Evolutionary conservation across 2,888 invertebrate species (phyloP).

Genomic region (Netelia virgata): DNA sequence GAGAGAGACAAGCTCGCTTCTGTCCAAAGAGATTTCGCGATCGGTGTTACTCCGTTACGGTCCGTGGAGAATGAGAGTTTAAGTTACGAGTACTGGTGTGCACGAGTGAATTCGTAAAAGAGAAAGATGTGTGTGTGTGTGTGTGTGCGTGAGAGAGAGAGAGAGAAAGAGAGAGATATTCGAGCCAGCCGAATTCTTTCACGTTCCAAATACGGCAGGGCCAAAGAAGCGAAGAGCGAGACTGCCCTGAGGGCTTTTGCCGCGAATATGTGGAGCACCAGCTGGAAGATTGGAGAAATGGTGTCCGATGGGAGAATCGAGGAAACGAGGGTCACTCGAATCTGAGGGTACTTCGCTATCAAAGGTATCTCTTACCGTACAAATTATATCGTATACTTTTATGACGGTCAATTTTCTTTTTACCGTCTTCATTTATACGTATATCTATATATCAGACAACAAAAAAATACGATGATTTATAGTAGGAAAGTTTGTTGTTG

Average conservation of each 20-base stretch:
- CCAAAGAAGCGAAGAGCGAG: conserved; percentile 7
- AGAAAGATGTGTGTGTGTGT: too few species aligned
- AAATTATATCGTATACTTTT: too few species aligned
- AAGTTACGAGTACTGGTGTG: background rate
- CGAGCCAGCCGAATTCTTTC: conserved; percentile 31
- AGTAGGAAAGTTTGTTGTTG: too few species aligned
- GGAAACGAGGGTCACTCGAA: background rate
- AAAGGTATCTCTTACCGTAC: too few species aligned
- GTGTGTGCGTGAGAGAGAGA: conserved; percentile 15
- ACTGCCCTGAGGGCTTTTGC: conserved; percentile 29
- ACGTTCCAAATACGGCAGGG: conserved; percentile 47
- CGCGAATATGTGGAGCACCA: conserved; percentile 43
- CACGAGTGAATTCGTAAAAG: conserved; percentile 13
- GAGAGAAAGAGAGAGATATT: conserved; percentile 8
- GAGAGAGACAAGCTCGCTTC: conserved; percentile 20
- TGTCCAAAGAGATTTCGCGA: conserved; percentile 17
- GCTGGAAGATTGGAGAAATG: conserved; percentile 1
- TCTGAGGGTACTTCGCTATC: background rate
- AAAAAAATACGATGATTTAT: too few species aligned
- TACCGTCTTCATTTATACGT: too few species aligned
- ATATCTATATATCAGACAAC: too few species aligned
- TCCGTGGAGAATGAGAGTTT: conserved; percentile 1
- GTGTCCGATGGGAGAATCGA: background rate
- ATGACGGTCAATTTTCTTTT: too few species aligned
- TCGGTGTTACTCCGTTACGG: background rate